A percentile compares a stretch with the other conserved stretches of the same genome.
Evolutionary conservation across 2,888 invertebrate species (phyloP).

Genomic region (Cheilosia vernalis): DNA sequence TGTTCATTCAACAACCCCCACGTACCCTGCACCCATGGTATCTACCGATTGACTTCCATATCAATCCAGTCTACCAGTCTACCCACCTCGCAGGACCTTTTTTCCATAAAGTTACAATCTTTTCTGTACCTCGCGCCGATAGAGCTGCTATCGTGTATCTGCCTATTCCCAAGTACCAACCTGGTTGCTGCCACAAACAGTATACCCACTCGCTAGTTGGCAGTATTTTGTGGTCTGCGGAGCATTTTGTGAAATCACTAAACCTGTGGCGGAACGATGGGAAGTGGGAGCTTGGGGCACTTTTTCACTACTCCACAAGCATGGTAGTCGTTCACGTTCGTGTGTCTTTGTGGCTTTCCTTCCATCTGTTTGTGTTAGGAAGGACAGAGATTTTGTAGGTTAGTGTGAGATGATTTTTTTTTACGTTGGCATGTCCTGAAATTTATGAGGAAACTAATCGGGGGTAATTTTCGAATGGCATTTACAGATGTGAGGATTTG

Average conservation of each 20-base stretch:
- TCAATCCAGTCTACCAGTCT: constrained; percentile 9
- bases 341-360: constrained; percentile 48
- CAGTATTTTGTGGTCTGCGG: constrained; percentile 57
- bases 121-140: constrained; percentile 45
- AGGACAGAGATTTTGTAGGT: constrained; percentile 39
- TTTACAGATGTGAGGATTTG: constrained; percentile 69
- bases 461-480: constrained; percentile 67
- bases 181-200: constrained; percentile 36
- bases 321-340: constrained; percentile 20
- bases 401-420: constrained; percentile 32
- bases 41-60: constrained; percentile 40
- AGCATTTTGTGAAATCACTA: constrained; percentile 60
- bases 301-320: constrained; percentile 10
- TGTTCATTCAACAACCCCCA: constrained; percentile 3
- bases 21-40: not conserved
- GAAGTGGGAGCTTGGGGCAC: constrained; percentile 12
- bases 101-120: constrained; percentile 38
- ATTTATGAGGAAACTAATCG: constrained; percentile 66
- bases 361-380: constrained; percentile 42
- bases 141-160: constrained; percentile 61
- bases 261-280: constrained; percentile 27
- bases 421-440: constrained; percentile 30
- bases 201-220: constrained; percentile 20
- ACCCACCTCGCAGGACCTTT: constrained; percentile 29
- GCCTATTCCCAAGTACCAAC: constrained; percentile 25